These are phyloP conservation scores for Pteronura brasiliensis DNA, from an alignment of 2,113 vertebrate species.

Conservation along the genomic window DNA sequence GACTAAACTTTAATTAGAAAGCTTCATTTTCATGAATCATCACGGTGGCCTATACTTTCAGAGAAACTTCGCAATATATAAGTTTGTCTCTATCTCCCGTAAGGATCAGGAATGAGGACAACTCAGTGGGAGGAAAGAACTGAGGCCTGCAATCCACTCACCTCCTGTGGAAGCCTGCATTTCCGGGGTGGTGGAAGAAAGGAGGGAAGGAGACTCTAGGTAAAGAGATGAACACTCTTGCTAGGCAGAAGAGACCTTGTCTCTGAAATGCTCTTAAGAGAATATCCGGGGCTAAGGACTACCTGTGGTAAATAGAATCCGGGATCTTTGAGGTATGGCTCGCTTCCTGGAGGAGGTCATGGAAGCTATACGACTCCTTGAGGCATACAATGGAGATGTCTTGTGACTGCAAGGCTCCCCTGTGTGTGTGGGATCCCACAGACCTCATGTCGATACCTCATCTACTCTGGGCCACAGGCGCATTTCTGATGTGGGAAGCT, in stretches of 20 bases:
- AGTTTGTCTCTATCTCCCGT: neutral
- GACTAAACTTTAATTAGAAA: conserved; percentile 10
- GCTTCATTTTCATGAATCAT: neutral
- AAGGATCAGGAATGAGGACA: conserved; percentile 18
- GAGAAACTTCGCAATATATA: neutral
- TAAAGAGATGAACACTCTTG: neutral
- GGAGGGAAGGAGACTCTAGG: neutral
- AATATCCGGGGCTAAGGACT: conserved; percentile 9
- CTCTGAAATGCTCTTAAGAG: conserved; percentile 27
- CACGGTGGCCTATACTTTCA: neutral
- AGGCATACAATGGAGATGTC: neutral
- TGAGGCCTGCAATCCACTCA: neutral
- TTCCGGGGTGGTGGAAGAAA: neutral
- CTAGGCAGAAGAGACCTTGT: conserved; percentile 2
- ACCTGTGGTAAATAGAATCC: neutral
- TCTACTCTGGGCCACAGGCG: neutral
- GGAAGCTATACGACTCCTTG: neutral
- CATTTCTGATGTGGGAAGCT: neutral
- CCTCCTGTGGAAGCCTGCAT: neutral
- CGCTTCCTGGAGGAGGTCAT: neutral
- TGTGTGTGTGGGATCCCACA: neutral
- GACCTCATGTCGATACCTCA: neutral
- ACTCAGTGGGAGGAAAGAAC: neutral
- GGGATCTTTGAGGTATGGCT: neutral
- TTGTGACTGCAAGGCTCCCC: neutral